A percentile compares a stretch with the other conserved stretches of the same genome.
These are phyloP conservation scores for Enteromius radiatus DNA, from an alignment of 2,797 vertebrate genomes.

Conservation along the genomic window DNA sequence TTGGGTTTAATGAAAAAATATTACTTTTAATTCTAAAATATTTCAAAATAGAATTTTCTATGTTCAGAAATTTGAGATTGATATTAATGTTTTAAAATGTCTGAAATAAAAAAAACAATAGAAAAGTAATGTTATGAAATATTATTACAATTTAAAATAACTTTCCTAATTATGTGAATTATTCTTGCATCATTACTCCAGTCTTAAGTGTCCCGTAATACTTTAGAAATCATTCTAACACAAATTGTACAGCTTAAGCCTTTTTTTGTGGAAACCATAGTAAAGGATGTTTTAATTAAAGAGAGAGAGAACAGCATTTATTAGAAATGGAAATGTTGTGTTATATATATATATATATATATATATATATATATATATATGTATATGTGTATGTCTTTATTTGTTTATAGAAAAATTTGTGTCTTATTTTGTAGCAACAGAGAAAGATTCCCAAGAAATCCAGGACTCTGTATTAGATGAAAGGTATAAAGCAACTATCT, in stretches of 20 bases:
- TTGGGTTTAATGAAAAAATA: background rate
- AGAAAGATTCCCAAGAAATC: constrained; percentile 5
- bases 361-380: too few relatives aligned
- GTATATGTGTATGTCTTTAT: too few relatives aligned
- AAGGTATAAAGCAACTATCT: background rate
- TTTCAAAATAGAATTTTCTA: background rate
- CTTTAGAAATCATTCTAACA: background rate
- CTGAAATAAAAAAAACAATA: background rate
- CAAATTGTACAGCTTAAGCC: background rate
- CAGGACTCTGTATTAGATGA: constrained; percentile 10
- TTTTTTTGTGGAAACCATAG: background rate
- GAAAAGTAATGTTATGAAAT: background rate
- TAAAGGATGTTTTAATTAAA: background rate
- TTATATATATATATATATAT: background rate
- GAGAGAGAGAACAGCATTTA: background rate
- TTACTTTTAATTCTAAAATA: background rate
- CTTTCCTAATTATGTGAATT: background rate
- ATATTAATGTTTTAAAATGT: background rate
- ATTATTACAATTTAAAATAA: background rate
- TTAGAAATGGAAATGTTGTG: background rate
- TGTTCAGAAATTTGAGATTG: background rate
- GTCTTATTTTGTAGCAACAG: constrained; percentile 28
- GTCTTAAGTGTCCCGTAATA: background rate
- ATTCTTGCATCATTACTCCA: background rate
- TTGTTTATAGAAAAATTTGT: background rate